Evolutionary conservation across 1,140 invertebrate species (phyloP).

Genomic region (Batillaria attramentaria): DNA sequence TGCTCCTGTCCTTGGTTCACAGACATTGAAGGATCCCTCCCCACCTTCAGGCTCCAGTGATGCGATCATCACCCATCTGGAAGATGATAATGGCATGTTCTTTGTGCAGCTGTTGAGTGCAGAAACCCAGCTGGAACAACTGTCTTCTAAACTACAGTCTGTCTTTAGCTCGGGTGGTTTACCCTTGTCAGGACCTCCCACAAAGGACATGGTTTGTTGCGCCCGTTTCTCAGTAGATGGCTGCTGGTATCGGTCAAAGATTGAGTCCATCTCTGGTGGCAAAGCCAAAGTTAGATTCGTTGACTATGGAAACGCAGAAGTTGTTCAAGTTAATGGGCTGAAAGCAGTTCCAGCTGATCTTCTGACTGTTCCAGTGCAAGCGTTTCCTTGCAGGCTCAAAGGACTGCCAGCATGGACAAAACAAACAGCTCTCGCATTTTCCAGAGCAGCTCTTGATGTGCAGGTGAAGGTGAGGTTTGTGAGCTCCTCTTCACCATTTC

Average conservation of each 20-base stretch:
- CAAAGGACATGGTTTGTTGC: constrained; percentile 61
- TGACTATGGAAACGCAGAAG: constrained; percentile 53
- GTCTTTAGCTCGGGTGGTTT: constrained; percentile 11
- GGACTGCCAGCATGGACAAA: constrained; percentile 30
- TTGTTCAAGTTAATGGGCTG: constrained; percentile 31
- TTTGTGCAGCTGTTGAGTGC: constrained; percentile 39
- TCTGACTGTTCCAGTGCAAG: constrained; percentile 37
- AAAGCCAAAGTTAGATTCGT: constrained; percentile 81
- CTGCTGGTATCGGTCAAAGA: constrained; percentile 83
- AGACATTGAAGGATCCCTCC: constrained; percentile 20
- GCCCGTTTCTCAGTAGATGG: constrained; percentile 82
- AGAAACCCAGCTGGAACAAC: constrained; percentile 14
- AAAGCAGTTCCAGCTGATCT: constrained; percentile 36
- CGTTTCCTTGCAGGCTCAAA: constrained; percentile 43
- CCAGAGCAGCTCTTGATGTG: constrained; percentile 37
- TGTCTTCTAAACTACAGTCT: constrained; percentile 24
- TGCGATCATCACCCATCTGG: constrained; percentile 41
- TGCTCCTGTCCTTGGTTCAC: no score
- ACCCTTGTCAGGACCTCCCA: constrained; percentile 5
- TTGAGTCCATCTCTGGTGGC: constrained; percentile 72
- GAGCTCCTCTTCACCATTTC: constrained; percentile 27
- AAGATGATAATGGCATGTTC: constrained; percentile 39
- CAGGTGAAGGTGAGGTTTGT: constrained; percentile 41
- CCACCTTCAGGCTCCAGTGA: constrained; percentile 28
- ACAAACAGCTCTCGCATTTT: constrained; percentile 34